Evolutionary conservation across 2,113 vertebrate species (phyloP).

Genomic region (Hirundichthys speculiger): DNA sequence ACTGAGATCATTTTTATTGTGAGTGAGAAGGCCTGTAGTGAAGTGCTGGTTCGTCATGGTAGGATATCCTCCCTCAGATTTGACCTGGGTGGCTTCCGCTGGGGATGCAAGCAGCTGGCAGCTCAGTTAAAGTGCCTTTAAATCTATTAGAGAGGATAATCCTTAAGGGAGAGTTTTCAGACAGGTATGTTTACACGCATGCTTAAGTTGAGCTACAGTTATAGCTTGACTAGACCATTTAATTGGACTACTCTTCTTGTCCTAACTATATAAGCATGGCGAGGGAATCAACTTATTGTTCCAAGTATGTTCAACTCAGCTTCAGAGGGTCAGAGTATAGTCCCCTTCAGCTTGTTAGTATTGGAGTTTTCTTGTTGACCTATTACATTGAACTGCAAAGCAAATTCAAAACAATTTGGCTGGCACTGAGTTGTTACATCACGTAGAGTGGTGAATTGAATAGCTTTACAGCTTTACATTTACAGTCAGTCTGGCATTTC

Average conservation of each 20-base stretch:
- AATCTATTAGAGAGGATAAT: conserved; percentile 80
- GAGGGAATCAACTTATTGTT: not conserved
- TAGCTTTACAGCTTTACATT: too few relatives aligned
- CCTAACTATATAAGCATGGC: not conserved
- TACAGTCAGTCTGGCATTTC: too few relatives aligned
- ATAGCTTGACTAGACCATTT: too few relatives aligned
- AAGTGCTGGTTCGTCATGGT: conserved; percentile 47
- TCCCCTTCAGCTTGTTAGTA: too few relatives aligned
- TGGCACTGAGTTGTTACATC: too few relatives aligned
- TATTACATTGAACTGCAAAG: too few relatives aligned
- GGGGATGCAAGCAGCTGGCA: conserved; percentile 66
- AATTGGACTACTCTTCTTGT: not conserved
- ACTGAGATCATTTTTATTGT: conserved; percentile 1
- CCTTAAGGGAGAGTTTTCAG: conserved; percentile 62
- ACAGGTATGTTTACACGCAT: conserved; percentile 11
- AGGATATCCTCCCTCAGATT: conserved; percentile 47
- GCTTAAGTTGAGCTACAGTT: not conserved
- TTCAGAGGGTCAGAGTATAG: too few relatives aligned
- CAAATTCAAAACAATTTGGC: too few relatives aligned
- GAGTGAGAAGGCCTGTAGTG: conserved; percentile 19
- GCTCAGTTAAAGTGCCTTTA: conserved; percentile 77
- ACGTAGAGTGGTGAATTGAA: too few relatives aligned
- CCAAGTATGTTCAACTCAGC: too few relatives aligned
- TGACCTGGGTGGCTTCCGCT: conserved; percentile 55
- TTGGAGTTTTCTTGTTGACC: too few relatives aligned